A percentile compares a stretch with the other conserved stretches of the same genome.
Conservation (phyloP, 2,888 invertebrate genomes). For the Agrochola circellaris region DNA sequence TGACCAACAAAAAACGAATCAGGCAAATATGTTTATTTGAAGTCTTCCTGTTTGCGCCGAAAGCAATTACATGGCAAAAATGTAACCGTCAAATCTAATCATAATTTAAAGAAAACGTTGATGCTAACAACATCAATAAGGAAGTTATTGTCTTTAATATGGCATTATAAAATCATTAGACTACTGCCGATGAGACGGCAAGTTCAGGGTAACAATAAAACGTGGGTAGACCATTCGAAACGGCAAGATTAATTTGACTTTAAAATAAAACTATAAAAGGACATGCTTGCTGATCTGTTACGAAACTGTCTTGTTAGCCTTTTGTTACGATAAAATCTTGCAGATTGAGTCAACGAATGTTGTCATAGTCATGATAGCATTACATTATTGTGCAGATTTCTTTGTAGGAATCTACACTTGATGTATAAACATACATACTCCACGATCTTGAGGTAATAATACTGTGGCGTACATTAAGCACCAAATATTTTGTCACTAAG, state of each 20-base stretch:
- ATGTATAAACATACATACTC: background rate
- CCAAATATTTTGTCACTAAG: background rate
- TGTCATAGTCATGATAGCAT: constrained; percentile 26
- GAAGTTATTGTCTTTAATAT: constrained; percentile 35
- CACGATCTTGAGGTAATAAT: background rate
- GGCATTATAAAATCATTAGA: constrained; percentile 45
- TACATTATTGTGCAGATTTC: constrained; percentile 21
- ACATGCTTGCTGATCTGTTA: constrained; percentile 56
- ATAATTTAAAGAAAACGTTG: constrained; percentile 22
- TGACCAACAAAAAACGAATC: background rate
- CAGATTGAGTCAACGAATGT: constrained; percentile 39
- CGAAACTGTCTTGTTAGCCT: constrained; percentile 52
- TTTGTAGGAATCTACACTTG: constrained; percentile 3
- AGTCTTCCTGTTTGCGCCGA: constrained; percentile 14
- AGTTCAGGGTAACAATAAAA: constrained; percentile 65
- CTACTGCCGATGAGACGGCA: constrained; percentile 51
- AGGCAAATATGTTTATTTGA: background rate
- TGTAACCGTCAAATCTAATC: constrained; percentile 20
- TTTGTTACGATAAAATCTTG: constrained; percentile 49
- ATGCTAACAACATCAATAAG: constrained; percentile 32
- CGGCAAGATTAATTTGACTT: constrained; percentile 72
- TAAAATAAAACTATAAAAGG: constrained; percentile 64
- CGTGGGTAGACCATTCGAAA: constrained; percentile 74
- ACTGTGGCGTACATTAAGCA: background rate
- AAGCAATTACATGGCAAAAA: constrained; percentile 29